Percentiles rank a stretch among this genome's conserved stretches.
Evolutionary conservation across 2,113 vertebrate species (phyloP).

Genomic region (Terrapene triunguis): DNA sequence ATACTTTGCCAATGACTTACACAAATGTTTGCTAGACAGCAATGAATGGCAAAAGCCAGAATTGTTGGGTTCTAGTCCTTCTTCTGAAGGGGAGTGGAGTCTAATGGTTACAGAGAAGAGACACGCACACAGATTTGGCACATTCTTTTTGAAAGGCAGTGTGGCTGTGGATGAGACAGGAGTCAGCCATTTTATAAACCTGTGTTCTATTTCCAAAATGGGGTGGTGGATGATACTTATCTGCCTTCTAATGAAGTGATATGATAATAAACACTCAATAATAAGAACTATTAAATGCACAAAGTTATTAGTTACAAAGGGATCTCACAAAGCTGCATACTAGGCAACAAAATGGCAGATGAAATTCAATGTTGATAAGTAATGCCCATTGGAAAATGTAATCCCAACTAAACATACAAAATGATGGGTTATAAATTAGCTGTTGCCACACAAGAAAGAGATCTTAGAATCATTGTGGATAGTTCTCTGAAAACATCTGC

Average conservation of each 20-base stretch:
- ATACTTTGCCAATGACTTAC: background rate
- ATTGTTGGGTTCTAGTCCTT: background rate
- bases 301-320: background rate
- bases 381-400: background rate
- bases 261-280: background rate
- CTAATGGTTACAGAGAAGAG: background rate
- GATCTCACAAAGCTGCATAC: too few relatives aligned
- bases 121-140: background rate
- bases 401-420: background rate
- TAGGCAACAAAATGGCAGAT: background rate
- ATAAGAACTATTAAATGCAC: background rate
- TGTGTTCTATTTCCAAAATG: background rate
- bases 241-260: background rate
- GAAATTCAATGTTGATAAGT: background rate
- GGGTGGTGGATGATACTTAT: background rate
- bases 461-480: background rate
- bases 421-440: background rate
- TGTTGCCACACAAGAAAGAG: background rate
- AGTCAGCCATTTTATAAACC: background rate
- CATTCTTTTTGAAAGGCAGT: background rate
- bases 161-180: background rate
- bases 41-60: background rate
- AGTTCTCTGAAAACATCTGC: background rate
- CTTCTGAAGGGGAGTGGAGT: background rate
- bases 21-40: background rate